phyloP scores from a whole-genome alignment of 2,888 invertebrate genomes.

The Acrobeloides nanus region DNA sequence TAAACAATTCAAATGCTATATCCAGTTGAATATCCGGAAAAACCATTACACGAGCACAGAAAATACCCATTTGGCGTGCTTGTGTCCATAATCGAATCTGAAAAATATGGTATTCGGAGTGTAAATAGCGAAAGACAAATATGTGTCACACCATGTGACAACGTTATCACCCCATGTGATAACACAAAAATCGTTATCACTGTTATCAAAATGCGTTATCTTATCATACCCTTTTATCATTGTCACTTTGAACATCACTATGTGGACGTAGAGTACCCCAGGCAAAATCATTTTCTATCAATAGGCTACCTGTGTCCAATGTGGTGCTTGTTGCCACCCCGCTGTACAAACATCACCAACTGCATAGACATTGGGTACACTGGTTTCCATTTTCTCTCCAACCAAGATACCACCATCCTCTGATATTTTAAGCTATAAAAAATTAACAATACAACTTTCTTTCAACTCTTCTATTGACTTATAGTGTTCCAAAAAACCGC shows the following conservation, averaged over 20 bases:
- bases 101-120: conserved; percentile 15
- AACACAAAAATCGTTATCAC: too few relatives aligned
- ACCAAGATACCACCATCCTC: conserved; percentile 77
- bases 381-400: conserved; percentile 76
- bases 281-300: conserved; percentile 4
- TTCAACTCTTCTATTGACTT: not conserved
- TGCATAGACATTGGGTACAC: conserved; percentile 72
- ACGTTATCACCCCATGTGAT: not conserved
- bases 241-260: not conserved
- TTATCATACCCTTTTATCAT: conserved; percentile 1
- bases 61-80: conserved; percentile 90
- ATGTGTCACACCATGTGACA: not conserved
- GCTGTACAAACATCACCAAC: conserved; percentile 88
- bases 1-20: conserved; percentile 93
- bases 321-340: conserved; percentile 68
- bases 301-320: conserved; percentile 51
- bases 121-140: not conserved
- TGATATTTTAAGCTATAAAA: conserved; percentile 27
- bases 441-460: not conserved
- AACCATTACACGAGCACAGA: conserved; percentile 80
- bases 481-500: too few relatives aligned
- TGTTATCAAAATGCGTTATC: too few relatives aligned
- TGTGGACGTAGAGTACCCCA: not conserved
- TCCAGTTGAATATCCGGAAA: conserved; percentile 61
- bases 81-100: conserved; percentile 94